phyloP scores from a whole-genome alignment of 2,797 vertebrate genomes.

The Nannoperca obscura region DNA sequence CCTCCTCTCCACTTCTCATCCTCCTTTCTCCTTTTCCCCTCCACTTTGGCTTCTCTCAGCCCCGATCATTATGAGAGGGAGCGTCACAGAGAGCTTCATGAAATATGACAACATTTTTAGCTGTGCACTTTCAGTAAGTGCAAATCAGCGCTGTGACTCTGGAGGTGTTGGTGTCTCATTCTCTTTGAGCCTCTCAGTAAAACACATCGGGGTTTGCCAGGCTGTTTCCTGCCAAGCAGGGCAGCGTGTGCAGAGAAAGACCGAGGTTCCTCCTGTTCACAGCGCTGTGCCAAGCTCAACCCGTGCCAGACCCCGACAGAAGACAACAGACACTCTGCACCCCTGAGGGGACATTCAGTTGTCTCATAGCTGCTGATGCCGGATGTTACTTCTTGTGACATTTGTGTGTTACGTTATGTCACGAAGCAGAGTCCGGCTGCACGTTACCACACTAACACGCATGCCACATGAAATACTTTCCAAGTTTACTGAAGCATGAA shows the following conservation, averaged over 20 bases:
- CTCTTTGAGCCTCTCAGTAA: slow-evolving; percentile 36
- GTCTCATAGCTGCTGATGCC: slow-evolving; percentile 35
- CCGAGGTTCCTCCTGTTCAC: slow-evolving; percentile 45
- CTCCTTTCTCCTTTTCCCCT: slow-evolving; percentile 1
- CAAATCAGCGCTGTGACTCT: slow-evolving; percentile 5
- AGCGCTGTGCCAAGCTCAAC: slow-evolving; percentile 13
- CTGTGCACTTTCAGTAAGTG: neutral
- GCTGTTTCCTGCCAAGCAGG: slow-evolving; percentile 28
- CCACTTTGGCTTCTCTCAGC: slow-evolving; percentile 1
- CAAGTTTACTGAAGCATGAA: neutral
- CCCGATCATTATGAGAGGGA: neutral
- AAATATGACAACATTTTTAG: slow-evolving; percentile 7
- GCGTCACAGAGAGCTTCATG: neutral
- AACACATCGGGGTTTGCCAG: slow-evolving; percentile 33
- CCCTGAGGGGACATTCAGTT: slow-evolving; percentile 23
- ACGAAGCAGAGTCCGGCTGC: neutral
- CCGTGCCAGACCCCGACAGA: slow-evolving; percentile 41
- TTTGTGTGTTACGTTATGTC: slow-evolving; percentile 10
- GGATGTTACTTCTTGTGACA: slow-evolving; percentile 26
- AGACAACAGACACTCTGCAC: slow-evolving; percentile 23
- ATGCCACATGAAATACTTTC: neutral
- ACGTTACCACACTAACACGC: neutral
- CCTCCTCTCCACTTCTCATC: neutral
- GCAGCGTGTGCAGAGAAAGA: slow-evolving; percentile 37
- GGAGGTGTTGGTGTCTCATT: slow-evolving; percentile 1